phyloP scores from a whole-genome alignment of 1,140 invertebrate genomes.

The Hylaeus volcanicus region DNA sequence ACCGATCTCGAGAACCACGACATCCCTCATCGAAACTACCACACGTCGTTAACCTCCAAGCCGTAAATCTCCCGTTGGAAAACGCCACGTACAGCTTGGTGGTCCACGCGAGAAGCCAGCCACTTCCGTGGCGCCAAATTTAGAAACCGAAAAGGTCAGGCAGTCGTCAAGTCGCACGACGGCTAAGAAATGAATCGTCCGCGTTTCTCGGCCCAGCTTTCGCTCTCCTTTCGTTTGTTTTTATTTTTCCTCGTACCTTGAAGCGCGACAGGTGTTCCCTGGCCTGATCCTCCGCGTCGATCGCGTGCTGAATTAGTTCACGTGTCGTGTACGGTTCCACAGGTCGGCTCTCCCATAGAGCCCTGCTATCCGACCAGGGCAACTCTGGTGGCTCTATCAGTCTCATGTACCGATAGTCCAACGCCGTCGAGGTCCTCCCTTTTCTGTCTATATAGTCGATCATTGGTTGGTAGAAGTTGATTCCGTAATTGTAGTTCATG shows the following conservation, averaged over 20 bases:
- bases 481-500: constrained; percentile 89
- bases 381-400: constrained; percentile 82
- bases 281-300: constrained; percentile 84
- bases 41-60: background rate
- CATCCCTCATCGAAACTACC: background rate
- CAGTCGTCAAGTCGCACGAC: constrained; percentile 68
- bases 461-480: constrained; percentile 92
- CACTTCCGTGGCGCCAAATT: constrained; percentile 73
- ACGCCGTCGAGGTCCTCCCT: constrained; percentile 62
- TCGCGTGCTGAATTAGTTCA: constrained; percentile 84
- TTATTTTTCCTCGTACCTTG: constrained; percentile 68
- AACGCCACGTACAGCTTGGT: background rate
- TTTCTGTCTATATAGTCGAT: constrained; percentile 88
- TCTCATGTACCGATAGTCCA: background rate
- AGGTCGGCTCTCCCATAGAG: constrained; percentile 77
- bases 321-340: constrained; percentile 83
- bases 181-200: constrained; percentile 34
- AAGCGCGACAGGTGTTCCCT: constrained; percentile 84
- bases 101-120: constrained; percentile 26
- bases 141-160: constrained; percentile 78
- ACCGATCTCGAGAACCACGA: background rate
- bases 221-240: background rate
- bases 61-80: background rate
- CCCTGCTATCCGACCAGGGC: constrained; percentile 87
- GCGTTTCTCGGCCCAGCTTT: background rate